Evolutionary conservation across 2,797 vertebrate species (phyloP).

Genomic region (Anolis apletophallus): DNA sequence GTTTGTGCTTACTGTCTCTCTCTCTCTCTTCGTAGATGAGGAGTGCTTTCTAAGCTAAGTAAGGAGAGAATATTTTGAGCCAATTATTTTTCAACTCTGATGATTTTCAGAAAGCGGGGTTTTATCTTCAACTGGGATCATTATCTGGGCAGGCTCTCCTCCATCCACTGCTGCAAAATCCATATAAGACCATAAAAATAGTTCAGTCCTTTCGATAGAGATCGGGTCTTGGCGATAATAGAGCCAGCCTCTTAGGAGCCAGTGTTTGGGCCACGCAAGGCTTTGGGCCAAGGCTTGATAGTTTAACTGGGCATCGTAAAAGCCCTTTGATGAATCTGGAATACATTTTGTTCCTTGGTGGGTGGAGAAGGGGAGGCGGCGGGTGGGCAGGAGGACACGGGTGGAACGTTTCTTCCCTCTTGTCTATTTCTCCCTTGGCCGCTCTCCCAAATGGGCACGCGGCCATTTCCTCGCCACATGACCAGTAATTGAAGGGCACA

Average conservation of each 20-base stretch:
- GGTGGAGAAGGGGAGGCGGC: too few species aligned
- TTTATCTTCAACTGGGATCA: not conserved
- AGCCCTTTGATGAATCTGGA: not conserved
- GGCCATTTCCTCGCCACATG: not conserved
- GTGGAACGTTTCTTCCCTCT: not conserved
- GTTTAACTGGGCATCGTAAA: not conserved
- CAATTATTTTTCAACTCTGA: not conserved
- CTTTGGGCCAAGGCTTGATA: not conserved
- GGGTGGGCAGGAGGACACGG: not conserved
- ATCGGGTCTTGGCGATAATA: not conserved
- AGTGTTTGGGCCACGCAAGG: not conserved
- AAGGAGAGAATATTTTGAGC: too few species aligned
- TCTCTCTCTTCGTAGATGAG: too few species aligned
- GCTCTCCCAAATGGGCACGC: not conserved
- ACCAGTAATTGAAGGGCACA: not conserved
- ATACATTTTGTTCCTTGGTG: not conserved
- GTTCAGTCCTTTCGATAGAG: not conserved
- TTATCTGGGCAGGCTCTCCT: not conserved
- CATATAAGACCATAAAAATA: not conserved
- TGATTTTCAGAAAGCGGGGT: not conserved
- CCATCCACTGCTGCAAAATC: not conserved
- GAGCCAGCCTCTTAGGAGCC: not conserved
- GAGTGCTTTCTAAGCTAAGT: not conserved
- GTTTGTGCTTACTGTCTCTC: too few species aligned
- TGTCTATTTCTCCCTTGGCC: not conserved